Evolutionary conservation across 2,113 vertebrate species (phyloP).

Genomic region (Eidolon helvum): DNA sequence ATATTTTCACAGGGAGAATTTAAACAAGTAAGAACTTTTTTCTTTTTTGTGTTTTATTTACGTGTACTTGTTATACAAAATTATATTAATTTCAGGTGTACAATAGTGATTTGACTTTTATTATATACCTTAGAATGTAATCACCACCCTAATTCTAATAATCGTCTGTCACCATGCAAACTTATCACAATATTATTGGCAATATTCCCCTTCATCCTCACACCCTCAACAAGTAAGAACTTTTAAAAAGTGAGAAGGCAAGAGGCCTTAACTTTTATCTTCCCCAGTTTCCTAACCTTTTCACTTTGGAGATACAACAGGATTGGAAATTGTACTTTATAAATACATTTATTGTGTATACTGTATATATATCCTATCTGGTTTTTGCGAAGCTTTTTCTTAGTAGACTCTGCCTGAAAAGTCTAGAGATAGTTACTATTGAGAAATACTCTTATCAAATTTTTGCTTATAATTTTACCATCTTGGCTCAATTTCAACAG

Average conservation of each 20-base stretch:
- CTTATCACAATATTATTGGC: neutral
- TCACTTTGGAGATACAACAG: neutral
- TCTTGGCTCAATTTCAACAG: slow-evolving; percentile 40
- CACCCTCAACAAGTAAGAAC: neutral
- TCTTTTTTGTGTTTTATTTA: neutral
- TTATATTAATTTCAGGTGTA: no score
- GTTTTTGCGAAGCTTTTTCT: slow-evolving; percentile 18
- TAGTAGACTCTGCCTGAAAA: slow-evolving; percentile 46
- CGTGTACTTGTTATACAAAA: neutral
- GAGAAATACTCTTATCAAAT: slow-evolving; percentile 18
- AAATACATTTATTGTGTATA: neutral
- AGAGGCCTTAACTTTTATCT: neutral
- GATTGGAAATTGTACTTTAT: slow-evolving; percentile 11
- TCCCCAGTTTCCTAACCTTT: neutral
- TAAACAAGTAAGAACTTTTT: slow-evolving; percentile 6
- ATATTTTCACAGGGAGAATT: slow-evolving; percentile 4
- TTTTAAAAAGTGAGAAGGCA: neutral
- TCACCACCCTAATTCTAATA: neutral
- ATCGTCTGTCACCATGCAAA: neutral
- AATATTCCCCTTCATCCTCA: neutral
- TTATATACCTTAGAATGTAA: neutral
- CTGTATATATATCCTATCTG: neutral
- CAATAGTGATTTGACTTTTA: neutral
- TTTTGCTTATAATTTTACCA: slow-evolving; percentile 68
- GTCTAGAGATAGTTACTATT: slow-evolving; percentile 29